Percentiles rank a stretch among this genome's conserved stretches.
Evolutionary conservation across 1,140 invertebrate species (phyloP).

Genomic region (Trichonephila clavipes): DNA sequence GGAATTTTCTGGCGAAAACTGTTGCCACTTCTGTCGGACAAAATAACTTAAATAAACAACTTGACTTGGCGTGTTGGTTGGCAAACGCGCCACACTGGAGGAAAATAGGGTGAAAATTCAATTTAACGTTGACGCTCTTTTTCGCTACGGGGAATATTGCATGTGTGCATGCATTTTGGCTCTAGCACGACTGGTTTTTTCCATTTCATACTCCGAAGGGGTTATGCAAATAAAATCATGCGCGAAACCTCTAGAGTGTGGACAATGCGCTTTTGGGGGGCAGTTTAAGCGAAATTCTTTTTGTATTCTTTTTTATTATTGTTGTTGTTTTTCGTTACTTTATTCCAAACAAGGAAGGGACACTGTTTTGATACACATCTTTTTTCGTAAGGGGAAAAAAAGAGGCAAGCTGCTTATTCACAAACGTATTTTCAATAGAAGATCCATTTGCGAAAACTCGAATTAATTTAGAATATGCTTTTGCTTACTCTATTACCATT

Average conservation of each 20-base stretch:
- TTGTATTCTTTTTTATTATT: not conserved
- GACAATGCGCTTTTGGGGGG: slow-evolving; percentile 63
- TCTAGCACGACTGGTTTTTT: slow-evolving; percentile 10
- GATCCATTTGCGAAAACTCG: slow-evolving; percentile 59
- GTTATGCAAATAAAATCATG: slow-evolving; percentile 74
- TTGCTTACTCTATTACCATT: slow-evolving; percentile 3
- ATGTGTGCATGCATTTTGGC: slow-evolving; percentile 29
- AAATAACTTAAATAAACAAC: slow-evolving; percentile 73
- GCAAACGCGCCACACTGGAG: slow-evolving; percentile 39
- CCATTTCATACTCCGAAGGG: slow-evolving; percentile 50
- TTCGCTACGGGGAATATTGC: slow-evolving; percentile 36
- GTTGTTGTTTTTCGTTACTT: not conserved
- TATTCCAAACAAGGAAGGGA: slow-evolving; percentile 15
- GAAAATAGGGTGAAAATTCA: slow-evolving; percentile 68
- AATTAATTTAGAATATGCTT: slow-evolving; percentile 70
- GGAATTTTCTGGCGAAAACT: slow-evolving; percentile 60
- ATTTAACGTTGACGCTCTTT: slow-evolving; percentile 70
- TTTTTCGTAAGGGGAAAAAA: not conserved
- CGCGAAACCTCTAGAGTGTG: slow-evolving; percentile 47
- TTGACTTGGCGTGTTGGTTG: slow-evolving; percentile 61
- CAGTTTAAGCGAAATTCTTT: slow-evolving; percentile 53
- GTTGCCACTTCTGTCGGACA: slow-evolving; percentile 63
- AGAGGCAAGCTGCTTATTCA: slow-evolving; percentile 24
- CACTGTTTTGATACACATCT: slow-evolving; percentile 42
- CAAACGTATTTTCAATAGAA: not conserved